Conservation (phyloP, 1,140 invertebrate species). For the Archivesica marissinica region DNA sequence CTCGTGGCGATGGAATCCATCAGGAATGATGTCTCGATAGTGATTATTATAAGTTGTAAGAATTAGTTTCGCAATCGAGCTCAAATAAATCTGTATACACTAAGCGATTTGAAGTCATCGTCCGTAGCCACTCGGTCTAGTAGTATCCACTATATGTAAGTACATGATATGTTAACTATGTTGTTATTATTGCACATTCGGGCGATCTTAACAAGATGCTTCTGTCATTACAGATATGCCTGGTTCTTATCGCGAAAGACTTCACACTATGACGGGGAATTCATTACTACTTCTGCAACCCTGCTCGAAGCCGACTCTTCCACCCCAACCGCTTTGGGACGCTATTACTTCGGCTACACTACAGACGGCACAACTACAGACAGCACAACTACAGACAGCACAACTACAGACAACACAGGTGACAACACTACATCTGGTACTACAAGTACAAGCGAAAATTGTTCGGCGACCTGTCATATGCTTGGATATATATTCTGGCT, state of each 20-base stretch:
- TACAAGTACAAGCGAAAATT: too few relatives aligned
- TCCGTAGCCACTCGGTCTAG: neutral
- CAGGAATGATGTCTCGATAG: too few relatives aligned
- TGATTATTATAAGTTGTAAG: neutral
- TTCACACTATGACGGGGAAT: neutral
- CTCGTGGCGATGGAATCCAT: too few relatives aligned
- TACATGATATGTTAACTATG: too few relatives aligned
- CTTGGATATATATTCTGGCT: too few relatives aligned
- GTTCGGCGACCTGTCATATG: too few relatives aligned
- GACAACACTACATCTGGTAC: neutral
- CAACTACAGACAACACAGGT: neutral
- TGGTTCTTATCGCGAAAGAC: slow-evolving; percentile 32
- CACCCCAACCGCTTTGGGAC: slow-evolving; percentile 42
- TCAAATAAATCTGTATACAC: neutral
- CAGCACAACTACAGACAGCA: neutral
- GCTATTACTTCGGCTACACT: slow-evolving; percentile 55
- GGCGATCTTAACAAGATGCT: neutral
- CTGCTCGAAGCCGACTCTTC: slow-evolving; percentile 48
- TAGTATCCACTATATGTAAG: neutral
- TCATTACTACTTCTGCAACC: slow-evolving; percentile 35
- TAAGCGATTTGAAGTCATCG: neutral
- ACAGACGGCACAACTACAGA: neutral
- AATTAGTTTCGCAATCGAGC: neutral
- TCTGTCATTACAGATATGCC: slow-evolving; percentile 23
- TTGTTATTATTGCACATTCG: too few relatives aligned